A percentile compares a stretch with the other conserved stretches of the same genome.
These are phyloP conservation scores for Forbesichthys agassizii DNA, from an alignment of 2,113 vertebrate genomes.

Conservation along the genomic window DNA sequence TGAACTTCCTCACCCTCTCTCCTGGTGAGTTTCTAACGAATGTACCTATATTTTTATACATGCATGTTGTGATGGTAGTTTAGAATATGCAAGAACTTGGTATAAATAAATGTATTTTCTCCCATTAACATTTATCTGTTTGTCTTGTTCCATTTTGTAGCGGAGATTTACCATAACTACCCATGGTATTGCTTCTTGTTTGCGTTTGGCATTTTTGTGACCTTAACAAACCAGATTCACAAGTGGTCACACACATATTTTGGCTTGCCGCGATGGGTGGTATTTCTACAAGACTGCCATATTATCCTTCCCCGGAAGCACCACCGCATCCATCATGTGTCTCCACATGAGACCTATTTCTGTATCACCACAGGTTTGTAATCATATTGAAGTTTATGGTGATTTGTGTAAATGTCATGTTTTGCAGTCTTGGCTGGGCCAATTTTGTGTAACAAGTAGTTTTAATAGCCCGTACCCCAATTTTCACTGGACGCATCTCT, in stretches of 20 bases:
- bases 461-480: too few relatives aligned
- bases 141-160: constrained; percentile 66
- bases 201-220: constrained; percentile 89
- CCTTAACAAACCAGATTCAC: constrained; percentile 99
- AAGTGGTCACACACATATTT: constrained; percentile 99
- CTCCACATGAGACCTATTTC: constrained; percentile 98
- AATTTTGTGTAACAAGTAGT: too few relatives aligned
- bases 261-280: constrained; percentile 90
- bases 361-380: constrained; percentile 95
- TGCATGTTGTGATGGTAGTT: background rate
- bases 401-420: too few relatives aligned
- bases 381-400: background rate
- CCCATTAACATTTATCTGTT: background rate
- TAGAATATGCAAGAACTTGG: background rate
- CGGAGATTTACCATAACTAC: constrained; percentile 80
- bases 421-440: too few relatives aligned
- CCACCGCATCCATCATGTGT: constrained; percentile 94
- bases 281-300: constrained; percentile 90
- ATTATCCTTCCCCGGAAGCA: constrained; percentile 96
- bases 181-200: constrained; percentile 92
- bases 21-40: constrained; percentile 77
- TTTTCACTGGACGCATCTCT: too few relatives aligned
- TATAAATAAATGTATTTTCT: background rate
- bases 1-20: constrained; percentile 86
- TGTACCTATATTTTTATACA: background rate